Conservation (phyloP, 2,797 vertebrate genomes). For the Emys orbicularis region DNA sequence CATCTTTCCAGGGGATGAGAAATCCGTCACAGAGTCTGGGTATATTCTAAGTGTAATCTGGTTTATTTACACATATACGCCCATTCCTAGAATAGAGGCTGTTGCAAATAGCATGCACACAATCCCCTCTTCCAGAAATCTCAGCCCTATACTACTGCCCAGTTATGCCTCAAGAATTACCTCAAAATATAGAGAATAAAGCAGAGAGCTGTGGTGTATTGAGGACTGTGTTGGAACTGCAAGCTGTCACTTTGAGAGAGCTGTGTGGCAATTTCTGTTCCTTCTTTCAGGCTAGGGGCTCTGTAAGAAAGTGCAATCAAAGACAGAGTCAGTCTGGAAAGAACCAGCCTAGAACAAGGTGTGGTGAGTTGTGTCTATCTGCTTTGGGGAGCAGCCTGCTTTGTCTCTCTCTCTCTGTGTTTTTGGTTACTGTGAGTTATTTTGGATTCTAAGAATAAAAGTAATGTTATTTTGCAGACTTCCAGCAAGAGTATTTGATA, state of each 20-base stretch:
- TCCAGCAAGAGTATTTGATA: background rate
- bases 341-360: background rate
- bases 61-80: background rate
- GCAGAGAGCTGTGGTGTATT: background rate
- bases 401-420: background rate
- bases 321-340: background rate
- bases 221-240: background rate
- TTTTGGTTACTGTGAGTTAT: background rate
- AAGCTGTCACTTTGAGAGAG: background rate
- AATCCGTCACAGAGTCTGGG: background rate
- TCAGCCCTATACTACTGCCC: background rate
- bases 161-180: background rate
- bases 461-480: background rate
- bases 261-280: background rate
- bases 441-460: background rate
- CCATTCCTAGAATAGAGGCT: background rate
- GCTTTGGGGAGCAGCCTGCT: background rate
- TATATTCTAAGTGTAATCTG: background rate
- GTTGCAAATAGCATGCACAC: background rate
- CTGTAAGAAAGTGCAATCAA: background rate
- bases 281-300: background rate
- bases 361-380: background rate
- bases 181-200: background rate
- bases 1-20: background rate
- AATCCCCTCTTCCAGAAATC: background rate